Evolutionary conservation across 2,797 vertebrate species (phyloP), one percentile per base, ranked within the genome.

Genomic region (Stomatorhinus walkeri): DNA sequence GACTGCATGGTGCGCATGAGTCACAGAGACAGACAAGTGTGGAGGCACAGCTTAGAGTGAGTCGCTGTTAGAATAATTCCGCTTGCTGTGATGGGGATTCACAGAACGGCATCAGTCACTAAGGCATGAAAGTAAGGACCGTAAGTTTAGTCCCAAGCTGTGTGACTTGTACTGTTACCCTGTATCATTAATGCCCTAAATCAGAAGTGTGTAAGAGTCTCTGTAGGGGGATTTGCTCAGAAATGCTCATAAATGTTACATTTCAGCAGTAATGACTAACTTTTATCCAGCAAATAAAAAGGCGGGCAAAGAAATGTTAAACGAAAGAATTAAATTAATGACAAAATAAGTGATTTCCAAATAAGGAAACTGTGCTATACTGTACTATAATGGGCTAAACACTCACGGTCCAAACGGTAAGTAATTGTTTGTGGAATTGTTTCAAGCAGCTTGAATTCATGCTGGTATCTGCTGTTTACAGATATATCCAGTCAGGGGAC

Each of bases 1-100:
- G 64, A 32, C 14, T 79, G 22, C 59, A 49, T 54, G 46, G 64
- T 16, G 52, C 10, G 52, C 49, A 40, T 87, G 85, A 87, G 85
- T 59, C 85, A 48, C 52, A 16, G 85, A 32, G 85, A 87, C 48
- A 87, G 51, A 86, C 49, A 52, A 87, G 87, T 56, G 85, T 87
- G 51, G 92, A 92, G 90, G 93, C 91, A 92, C 91, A 93, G 91
- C 91, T 43, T 87, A 87, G 91, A 91, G 92, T 93, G 94, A 94
- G 93, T 94, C 92, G 94, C 92, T 92, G 91, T 90, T 92, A 91
- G 93, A 93, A 92, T 94, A 92, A 93, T 91, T 92, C 92, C 91
- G 90, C 91, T 91, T 88, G 92, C 93, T 61, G 22, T 52, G 85
- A n/a, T 40, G 52, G 85, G 51, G 16, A 87, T 54, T 32, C 49